phyloP scores from a whole-genome alignment of 2,888 invertebrate species.

The Parnassius glacialis region DNA sequence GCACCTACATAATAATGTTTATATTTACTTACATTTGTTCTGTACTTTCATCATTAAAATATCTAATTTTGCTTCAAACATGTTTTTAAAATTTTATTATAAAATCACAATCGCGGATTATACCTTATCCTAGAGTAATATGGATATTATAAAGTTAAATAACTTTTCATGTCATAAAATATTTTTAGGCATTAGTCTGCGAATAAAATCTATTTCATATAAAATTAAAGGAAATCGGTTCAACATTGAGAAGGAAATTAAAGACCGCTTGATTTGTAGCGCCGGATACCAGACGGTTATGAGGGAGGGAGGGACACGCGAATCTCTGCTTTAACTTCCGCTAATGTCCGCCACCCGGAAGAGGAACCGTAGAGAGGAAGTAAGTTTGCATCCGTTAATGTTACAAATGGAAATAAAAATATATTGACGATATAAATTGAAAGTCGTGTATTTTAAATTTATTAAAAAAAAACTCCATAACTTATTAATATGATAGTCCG shows the following conservation, averaged over 20 bases:
- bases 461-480: neutral
- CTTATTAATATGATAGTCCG: too few species aligned
- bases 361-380: constrained; percentile 41
- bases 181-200: too few species aligned
- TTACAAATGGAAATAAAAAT: constrained; percentile 5
- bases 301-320: constrained; percentile 46
- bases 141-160: too few species aligned
- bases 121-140: too few species aligned
- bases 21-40: too few species aligned
- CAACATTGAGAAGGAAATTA: constrained; percentile 73
- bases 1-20: too few species aligned
- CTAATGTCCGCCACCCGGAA: constrained; percentile 54
- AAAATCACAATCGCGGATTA: too few species aligned
- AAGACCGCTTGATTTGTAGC: constrained; percentile 61
- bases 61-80: too few species aligned
- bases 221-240: constrained; percentile 22
- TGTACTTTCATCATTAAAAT: too few species aligned
- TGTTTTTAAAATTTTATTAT: too few species aligned
- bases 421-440: neutral
- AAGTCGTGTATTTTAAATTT: neutral
- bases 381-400: constrained; percentile 20
- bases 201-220: too few species aligned
- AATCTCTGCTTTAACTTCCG: constrained; percentile 66
- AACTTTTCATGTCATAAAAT: too few species aligned
- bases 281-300: constrained; percentile 59